phyloP scores from a whole-genome alignment of 2,113 vertebrate species.

The Hoplias malabaricus region DNA sequence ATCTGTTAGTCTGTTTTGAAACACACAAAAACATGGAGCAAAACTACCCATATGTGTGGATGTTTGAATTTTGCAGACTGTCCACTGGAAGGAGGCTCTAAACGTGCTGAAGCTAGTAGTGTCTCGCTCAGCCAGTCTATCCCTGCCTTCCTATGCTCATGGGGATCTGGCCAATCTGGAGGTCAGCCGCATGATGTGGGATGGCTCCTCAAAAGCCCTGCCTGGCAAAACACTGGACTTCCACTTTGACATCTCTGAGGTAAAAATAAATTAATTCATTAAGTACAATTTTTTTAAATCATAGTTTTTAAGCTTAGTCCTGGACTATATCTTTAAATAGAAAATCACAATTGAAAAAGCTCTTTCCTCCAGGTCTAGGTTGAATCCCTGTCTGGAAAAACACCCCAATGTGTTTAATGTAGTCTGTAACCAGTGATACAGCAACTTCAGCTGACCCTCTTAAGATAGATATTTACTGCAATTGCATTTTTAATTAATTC shows the following conservation, averaged over 20 bases:
- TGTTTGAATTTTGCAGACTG: constrained; percentile 71
- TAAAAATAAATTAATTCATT: no score
- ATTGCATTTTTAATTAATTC: no score
- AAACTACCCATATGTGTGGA: neutral
- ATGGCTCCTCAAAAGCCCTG: constrained; percentile 90
- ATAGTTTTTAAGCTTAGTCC: no score
- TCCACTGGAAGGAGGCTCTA: constrained; percentile 96
- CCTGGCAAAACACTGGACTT: constrained; percentile 98
- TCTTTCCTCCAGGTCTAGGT: no score
- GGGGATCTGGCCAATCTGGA: constrained; percentile 91
- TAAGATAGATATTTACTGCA: neutral
- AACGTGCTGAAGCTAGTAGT: constrained; percentile 97
- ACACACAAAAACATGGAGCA: no score
- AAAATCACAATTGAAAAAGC: no score
- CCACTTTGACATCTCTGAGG: constrained; percentile 98
- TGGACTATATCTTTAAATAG: no score
- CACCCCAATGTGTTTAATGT: no score
- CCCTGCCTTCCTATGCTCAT: constrained; percentile 86
- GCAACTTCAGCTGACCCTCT: neutral
- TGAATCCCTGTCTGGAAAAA: no score
- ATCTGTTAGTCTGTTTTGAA: neutral
- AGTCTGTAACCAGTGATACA: neutral
- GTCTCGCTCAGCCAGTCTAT: constrained; percentile 93
- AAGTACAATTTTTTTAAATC: no score
- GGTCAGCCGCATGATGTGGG: constrained; percentile 92